Evolutionary conservation across 2,113 vertebrate species (phyloP).

Genomic region (Mystacornis crossleyi): DNA sequence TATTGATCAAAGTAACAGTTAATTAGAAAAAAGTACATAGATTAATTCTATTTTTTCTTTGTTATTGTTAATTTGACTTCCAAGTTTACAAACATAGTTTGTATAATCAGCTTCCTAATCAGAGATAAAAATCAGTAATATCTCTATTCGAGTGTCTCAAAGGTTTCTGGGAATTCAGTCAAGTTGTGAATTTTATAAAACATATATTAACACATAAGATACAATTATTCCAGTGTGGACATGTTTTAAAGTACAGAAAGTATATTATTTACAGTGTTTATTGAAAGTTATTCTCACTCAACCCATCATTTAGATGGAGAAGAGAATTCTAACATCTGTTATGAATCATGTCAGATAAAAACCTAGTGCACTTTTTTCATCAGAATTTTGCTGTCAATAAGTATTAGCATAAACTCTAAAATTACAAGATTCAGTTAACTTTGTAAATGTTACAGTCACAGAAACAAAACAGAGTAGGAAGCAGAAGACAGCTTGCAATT

Average conservation of each 20-base stretch:
- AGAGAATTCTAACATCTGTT: not conserved
- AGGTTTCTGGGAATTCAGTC: not conserved
- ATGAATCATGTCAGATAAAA: not conserved
- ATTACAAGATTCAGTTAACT: not conserved
- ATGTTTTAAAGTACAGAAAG: not conserved
- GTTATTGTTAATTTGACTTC: not conserved
- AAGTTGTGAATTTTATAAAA: not conserved
- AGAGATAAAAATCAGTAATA: not conserved
- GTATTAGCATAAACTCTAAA: not conserved
- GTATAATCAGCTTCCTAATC: not conserved
- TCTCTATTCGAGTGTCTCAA: accelerated
- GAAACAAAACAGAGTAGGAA: not conserved
- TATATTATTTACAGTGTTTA: not conserved
- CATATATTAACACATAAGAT: not conserved
- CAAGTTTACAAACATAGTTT: not conserved
- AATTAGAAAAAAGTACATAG: not conserved
- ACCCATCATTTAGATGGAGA: not conserved
- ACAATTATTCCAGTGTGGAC: not conserved
- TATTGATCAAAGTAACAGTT: not conserved
- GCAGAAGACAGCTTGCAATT: not conserved
- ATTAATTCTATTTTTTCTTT: not conserved
- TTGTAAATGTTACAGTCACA: not conserved
- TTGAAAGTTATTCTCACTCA: not conserved
- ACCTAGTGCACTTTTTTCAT: not conserved
- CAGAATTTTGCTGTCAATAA: not conserved